Evolutionary conservation across 1,140 invertebrate species (phyloP), one percentile per base, ranked within the genome.

Genomic region (Neelides sp.): DNA sequence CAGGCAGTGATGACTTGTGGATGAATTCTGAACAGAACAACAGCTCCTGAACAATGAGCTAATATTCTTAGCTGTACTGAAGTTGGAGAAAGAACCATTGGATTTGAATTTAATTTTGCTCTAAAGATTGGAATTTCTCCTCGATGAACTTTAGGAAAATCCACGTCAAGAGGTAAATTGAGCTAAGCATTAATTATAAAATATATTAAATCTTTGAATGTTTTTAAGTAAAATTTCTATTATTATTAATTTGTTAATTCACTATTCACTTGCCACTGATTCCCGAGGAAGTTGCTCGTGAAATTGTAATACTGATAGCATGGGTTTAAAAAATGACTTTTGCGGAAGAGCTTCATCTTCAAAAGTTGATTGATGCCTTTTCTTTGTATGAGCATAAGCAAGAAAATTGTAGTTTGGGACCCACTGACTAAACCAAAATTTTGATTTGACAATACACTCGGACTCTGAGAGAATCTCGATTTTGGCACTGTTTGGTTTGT

Each of bases 211-310:
- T 35, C 34, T 46, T 35, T 46, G 10, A 4, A 20, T 46, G 17
- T 30, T 46, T 40, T 39, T 22, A 32, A 39, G 34, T 32, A 30
- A 46, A 23, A 30, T 19, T 46, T 8, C 10, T n/a, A 37, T 23
- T 19, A 28, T 4, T 40, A 22, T 23, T 26, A 47, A 34, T 10
- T 13, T 20, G n/a, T 23, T 28, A 26, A 30, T 4, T 47, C 8
- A 17, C n/a, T 8, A n/a, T 12, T 12, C 4, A 53, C 74, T 64
- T 73, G 86, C 83, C 64, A 89, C 83, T 43, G 83, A 85, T 66
- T 87, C 85, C 60, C 84, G 82, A 2, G 83, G 84, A 52, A 85
- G 71, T 61, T 85, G 80, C 42, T 83, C 79, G 62, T 87, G 83
- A 62, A 87, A 87, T 65, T 88, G 85, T 10, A 87, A 69, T 26